Evolutionary conservation across 2,888 invertebrate genomes (phyloP), one percentile per base, ranked within the genome.

Genomic region (Sinohyriopsis cumingii): DNA sequence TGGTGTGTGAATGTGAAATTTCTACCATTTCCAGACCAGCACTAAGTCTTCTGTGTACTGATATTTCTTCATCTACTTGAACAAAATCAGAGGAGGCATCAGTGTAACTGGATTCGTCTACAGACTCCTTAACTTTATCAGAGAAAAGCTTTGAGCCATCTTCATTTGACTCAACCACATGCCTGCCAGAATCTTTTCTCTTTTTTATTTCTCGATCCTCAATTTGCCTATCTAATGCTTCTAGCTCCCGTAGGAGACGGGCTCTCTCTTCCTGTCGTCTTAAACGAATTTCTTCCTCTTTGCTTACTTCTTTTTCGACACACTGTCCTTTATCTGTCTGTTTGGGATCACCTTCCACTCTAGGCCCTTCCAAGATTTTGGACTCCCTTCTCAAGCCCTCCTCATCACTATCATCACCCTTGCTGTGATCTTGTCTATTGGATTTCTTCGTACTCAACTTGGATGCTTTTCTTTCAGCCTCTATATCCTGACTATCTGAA

Each of bases 41-140:
- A 63, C 45, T 45, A 45, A 33, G 59, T 54, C 19, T 61, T 69
- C 63, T 65, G 67, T 45, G 59, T 22, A 54, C 65, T 67, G 55
- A 33, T 63, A 28, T 57, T 63, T 33, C 33, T 22, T n/a, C 45
- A 45, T 45, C 45, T 45, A 45, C 45, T 45, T 45, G 45, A 45
- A 45, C 45, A 45, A 45, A 56, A 18, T 63, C 61, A 45, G 45
- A 1, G 9, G 33, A 45, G 45, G 45, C 45, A 45, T 45, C 45
- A 15, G 45, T 45, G 45, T 45, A 12, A 15, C 45, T 45, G 15
- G 45, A 45, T 45, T 45, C 45, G 2, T 45, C 45, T 15, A 45
- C 45, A 2, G 15, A 45, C 45, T 12, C 45, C 45, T 45, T 15
- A 15, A 45, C 45, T 15, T 45, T 45, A 3, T 45, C 45, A 3